Conservation (phyloP, 2,113 vertebrate species). For the Motacilla alba region DNA sequence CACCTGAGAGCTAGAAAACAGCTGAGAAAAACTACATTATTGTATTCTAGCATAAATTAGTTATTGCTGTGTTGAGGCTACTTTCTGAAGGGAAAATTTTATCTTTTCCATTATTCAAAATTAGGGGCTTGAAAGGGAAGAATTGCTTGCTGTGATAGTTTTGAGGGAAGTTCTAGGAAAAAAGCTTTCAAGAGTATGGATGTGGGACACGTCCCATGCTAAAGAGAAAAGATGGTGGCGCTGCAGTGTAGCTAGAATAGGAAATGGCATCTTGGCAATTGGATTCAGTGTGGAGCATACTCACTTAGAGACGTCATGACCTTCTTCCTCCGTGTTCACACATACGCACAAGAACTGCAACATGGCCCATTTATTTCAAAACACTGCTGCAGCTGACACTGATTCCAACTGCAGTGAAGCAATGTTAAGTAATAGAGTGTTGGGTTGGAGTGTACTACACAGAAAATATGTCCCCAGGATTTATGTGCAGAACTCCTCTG, state of each 20-base stretch:
- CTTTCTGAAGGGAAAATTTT: background rate
- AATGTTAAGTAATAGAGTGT: background rate
- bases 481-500: background rate
- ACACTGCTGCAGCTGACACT: background rate
- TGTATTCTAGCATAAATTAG: background rate
- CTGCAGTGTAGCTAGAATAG: background rate
- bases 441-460: background rate
- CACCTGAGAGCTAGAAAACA: background rate
- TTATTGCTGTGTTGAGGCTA: background rate
- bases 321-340: background rate
- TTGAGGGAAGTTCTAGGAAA: background rate
- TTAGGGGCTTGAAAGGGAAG: background rate
- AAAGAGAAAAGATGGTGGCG: background rate
- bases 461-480: background rate
- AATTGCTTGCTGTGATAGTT: background rate
- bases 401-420: background rate
- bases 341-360: background rate
- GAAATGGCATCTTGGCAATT: background rate
- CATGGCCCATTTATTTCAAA: background rate
- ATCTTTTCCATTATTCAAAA: background rate
- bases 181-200: background rate
- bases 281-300: background rate
- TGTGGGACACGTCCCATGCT: fast-evolving
- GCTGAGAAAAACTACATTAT: background rate
- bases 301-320: background rate